Evolutionary conservation across 2,113 vertebrate genomes (phyloP).

Genomic region (Megaleporinus macrocephalus): DNA sequence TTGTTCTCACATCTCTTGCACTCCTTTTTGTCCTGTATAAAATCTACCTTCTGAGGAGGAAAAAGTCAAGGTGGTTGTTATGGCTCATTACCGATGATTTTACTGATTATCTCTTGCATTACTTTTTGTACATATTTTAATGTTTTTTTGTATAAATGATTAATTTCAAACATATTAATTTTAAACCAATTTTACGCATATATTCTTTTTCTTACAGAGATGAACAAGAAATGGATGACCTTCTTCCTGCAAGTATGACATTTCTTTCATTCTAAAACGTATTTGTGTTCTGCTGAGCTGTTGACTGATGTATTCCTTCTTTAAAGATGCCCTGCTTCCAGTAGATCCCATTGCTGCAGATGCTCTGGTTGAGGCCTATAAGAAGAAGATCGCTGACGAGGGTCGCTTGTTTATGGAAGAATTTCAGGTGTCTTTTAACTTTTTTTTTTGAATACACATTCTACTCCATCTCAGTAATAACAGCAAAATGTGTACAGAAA

Average conservation of each 20-base stretch:
- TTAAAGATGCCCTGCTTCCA: conserved; percentile 77
- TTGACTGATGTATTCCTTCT: background rate
- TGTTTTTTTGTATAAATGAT: too few species aligned
- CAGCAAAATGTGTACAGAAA: background rate
- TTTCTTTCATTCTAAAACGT: too few species aligned
- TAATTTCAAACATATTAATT: too few species aligned
- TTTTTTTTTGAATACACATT: background rate
- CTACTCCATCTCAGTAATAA: background rate
- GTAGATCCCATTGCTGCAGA: conserved; percentile 91
- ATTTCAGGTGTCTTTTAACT: conserved; percentile 85
- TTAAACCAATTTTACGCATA: background rate
- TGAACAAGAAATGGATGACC: conserved; percentile 71
- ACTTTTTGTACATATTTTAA: background rate
- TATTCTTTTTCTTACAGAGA: background rate
- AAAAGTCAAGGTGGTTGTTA: conserved; percentile 77
- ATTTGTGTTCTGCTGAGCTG: background rate
- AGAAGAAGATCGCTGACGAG: conserved; percentile 92
- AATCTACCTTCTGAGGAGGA: conserved; percentile 84
- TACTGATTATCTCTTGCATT: background rate
- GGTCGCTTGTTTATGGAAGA: conserved; percentile 93
- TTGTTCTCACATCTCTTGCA: conserved; percentile 83
- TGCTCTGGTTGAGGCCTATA: conserved; percentile 84
- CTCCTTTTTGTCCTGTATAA: conserved; percentile 88
- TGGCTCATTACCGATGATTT: background rate
- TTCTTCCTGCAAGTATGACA: conserved; percentile 82